Evolutionary conservation across 2,888 invertebrate genomes (phyloP).

Genomic region (Syritta pipiens): DNA sequence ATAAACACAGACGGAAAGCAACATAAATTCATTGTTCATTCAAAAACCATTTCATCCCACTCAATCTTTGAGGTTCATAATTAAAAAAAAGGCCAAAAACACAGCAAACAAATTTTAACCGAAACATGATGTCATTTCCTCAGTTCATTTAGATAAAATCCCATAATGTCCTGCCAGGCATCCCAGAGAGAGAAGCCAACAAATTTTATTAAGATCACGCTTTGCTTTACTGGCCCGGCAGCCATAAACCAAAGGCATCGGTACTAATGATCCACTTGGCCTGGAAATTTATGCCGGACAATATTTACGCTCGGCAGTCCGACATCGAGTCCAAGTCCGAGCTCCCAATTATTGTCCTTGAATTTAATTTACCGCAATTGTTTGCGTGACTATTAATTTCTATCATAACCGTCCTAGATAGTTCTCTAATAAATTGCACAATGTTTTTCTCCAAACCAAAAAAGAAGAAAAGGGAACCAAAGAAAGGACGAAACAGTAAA

Average conservation of each 20-base stretch:
- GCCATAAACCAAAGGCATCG: background rate
- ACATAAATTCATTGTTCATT: no score
- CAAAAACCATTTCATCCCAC: no score
- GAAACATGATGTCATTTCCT: no score
- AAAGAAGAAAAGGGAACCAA: background rate
- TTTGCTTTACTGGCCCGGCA: background rate
- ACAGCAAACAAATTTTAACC: no score
- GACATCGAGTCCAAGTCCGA: no score
- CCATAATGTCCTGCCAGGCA: no score
- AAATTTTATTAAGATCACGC: background rate
- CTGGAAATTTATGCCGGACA: conserved; percentile 11
- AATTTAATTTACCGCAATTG: conserved; percentile 42
- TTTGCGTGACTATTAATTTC: conserved; percentile 36
- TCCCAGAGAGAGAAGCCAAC: no score
- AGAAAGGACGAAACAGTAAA: no score
- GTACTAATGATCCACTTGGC: conserved; percentile 6
- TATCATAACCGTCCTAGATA: conserved; percentile 16
- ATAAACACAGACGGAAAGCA: no score
- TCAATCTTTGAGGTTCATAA: no score
- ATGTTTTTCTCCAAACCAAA: background rate
- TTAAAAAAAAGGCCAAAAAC: no score
- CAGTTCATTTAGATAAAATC: no score
- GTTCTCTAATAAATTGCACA: conserved; percentile 35
- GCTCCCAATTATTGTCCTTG: conserved; percentile 24
- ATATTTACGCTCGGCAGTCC: conserved; percentile 6